phyloP scores from a whole-genome alignment of 1,140 invertebrate species.

The Drosophila ambigua region DNA sequence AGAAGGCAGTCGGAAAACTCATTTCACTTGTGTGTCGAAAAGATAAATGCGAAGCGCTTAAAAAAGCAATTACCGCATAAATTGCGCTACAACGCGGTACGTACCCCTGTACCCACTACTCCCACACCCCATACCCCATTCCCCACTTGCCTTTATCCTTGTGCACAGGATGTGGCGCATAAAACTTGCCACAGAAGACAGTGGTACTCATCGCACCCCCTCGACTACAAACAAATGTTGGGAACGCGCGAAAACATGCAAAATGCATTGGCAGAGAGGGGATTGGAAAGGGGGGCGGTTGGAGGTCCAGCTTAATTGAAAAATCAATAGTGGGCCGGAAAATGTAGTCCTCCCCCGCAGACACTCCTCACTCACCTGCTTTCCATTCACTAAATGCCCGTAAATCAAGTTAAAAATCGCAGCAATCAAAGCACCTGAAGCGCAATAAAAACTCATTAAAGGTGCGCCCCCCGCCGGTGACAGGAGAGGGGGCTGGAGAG shows the following conservation, averaged over 20 bases:
- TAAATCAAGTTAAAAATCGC: slow-evolving; percentile 82
- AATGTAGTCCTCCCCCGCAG: background rate
- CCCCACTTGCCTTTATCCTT: slow-evolving; percentile 15
- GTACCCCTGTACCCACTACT: slow-evolving; percentile 30
- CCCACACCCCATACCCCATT: slow-evolving; percentile 9
- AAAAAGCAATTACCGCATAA: slow-evolving; percentile 83
- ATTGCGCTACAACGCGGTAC: slow-evolving; percentile 66
- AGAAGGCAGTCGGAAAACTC: slow-evolving; percentile 52
- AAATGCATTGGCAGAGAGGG: slow-evolving; percentile 63
- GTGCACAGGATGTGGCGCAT: slow-evolving; percentile 67
- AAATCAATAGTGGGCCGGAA: slow-evolving; percentile 68
- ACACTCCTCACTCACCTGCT: slow-evolving; percentile 1
- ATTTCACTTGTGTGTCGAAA: slow-evolving; percentile 80
- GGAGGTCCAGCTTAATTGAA: slow-evolving; percentile 67
- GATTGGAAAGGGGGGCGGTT: background rate
- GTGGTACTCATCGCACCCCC: slow-evolving; percentile 35
- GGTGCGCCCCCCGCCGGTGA: slow-evolving; percentile 30
- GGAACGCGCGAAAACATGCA: slow-evolving; percentile 75
- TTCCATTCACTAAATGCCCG: slow-evolving; percentile 53
- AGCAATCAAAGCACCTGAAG: slow-evolving; percentile 79
- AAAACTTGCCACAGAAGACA: slow-evolving; percentile 71
- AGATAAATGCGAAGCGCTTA: slow-evolving; percentile 82
- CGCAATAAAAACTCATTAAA: slow-evolving; percentile 82
- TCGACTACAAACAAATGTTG: slow-evolving; percentile 57
- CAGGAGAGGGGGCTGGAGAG: slow-evolving; percentile 20